Conservation (phyloP, 2,888 invertebrate species). For the Amorpha juglandis region DNA sequence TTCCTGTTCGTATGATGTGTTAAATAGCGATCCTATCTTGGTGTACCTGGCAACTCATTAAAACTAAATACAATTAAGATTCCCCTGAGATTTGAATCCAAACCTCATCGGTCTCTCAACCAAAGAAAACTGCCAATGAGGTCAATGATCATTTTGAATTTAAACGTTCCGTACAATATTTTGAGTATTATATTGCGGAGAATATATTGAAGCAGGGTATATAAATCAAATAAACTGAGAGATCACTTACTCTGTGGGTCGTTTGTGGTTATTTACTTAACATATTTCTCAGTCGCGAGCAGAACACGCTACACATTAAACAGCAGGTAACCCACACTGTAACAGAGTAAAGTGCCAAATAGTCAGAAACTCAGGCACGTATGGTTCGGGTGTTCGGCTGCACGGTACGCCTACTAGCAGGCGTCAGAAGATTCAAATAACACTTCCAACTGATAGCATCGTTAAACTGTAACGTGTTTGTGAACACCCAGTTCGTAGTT, state of each 20-base stretch:
- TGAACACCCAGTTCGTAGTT: constrained; percentile 61
- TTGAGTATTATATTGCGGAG: neutral
- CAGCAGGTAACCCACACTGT: constrained; percentile 7
- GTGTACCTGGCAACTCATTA: too few relatives aligned
- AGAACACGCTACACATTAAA: neutral
- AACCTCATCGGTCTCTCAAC: too few relatives aligned
- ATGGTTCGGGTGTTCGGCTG: constrained; percentile 33
- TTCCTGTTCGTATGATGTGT: too few relatives aligned
- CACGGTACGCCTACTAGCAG: constrained; percentile 49
- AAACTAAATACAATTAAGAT: too few relatives aligned
- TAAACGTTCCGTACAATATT: too few relatives aligned
- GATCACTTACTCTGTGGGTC: too few relatives aligned
- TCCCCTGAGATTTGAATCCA: too few relatives aligned
- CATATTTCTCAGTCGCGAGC: neutral
- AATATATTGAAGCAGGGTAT: neutral
- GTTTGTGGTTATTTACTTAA: constrained; percentile 4
- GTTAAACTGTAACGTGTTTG: constrained; percentile 58
- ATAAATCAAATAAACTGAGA: neutral
- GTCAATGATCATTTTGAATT: too few relatives aligned
- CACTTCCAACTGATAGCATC: constrained; percentile 61
- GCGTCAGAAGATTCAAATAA: constrained; percentile 53
- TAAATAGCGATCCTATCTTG: too few relatives aligned
- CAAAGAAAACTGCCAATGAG: too few relatives aligned
- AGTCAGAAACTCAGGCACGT: constrained; percentile 35
- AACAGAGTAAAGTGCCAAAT: constrained; percentile 39